Evolutionary conservation across 2,797 vertebrate species (phyloP).

Genomic region (Poliocrania exsul): DNA sequence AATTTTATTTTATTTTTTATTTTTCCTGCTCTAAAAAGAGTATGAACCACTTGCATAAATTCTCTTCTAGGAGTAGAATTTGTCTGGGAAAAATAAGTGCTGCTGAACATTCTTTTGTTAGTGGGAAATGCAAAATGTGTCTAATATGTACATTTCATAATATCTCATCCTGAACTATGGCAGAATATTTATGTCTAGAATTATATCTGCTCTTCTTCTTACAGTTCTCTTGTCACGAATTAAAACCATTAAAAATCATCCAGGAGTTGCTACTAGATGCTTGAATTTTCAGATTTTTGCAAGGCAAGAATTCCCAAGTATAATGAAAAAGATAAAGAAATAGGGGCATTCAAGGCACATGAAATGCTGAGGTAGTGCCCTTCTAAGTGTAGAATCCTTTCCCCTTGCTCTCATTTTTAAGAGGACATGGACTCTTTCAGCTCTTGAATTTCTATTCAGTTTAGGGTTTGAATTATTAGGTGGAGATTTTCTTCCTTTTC

Average conservation of each 20-base stretch:
- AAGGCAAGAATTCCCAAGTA: background rate
- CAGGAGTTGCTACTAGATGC: background rate
- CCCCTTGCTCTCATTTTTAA: background rate
- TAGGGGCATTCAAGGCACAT: accelerated
- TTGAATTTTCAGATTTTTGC: background rate
- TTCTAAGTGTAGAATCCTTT: background rate
- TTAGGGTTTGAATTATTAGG: background rate
- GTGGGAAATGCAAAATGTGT: background rate
- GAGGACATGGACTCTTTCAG: background rate
- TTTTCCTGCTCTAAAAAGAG: background rate
- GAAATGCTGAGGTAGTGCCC: background rate
- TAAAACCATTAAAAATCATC: background rate
- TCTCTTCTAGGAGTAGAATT: background rate
- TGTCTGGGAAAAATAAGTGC: background rate
- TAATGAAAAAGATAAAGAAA: background rate
- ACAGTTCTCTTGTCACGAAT: background rate
- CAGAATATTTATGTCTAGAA: background rate
- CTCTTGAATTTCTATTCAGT: background rate
- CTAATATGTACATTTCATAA: background rate
- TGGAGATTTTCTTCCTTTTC: background rate
- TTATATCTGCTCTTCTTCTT: background rate
- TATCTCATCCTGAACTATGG: background rate
- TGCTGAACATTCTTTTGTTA: background rate
- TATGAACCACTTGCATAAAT: background rate
- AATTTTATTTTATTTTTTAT: no score